Percentiles rank a stretch among this genome's conserved stretches.
These are phyloP conservation scores for Chrysolina oricalcia DNA, from an alignment of 2,888 invertebrate genomes.

Conservation along the genomic window DNA sequence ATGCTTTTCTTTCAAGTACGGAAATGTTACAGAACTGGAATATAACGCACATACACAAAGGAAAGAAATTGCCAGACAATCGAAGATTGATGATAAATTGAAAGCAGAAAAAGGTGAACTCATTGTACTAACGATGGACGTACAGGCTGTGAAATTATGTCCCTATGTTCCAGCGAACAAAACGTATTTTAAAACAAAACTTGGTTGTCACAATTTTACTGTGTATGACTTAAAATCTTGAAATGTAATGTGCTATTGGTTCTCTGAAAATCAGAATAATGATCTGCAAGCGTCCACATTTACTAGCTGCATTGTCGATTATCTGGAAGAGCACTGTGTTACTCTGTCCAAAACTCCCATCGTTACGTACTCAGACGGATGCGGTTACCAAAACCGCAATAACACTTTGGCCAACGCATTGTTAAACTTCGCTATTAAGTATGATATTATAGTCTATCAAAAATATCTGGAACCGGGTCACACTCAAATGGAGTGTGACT, in stretches of 20 bases:
- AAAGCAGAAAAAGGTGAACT: not conserved
- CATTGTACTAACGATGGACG: not conserved
- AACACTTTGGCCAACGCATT: constrained; percentile 50
- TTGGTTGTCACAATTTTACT: constrained; percentile 19
- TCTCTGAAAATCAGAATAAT: constrained; percentile 1
- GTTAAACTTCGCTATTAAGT: constrained; percentile 28
- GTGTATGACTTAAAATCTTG: not conserved
- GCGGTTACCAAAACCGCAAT: constrained; percentile 54
- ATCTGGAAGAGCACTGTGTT: constrained; percentile 30
- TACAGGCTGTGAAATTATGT: constrained; percentile 4
- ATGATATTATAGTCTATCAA: not conserved
- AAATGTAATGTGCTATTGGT: constrained; percentile 1
- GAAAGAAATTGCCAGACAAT: not conserved
- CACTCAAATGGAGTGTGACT: too few relatives aligned
- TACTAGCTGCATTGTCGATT: too few relatives aligned
- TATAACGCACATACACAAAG: not conserved
- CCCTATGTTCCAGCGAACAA: not conserved
- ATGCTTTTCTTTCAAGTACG: not conserved
- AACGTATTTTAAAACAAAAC: not conserved
- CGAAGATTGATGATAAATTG: not conserved
- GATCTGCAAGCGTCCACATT: constrained; percentile 16
- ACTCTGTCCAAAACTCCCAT: constrained; percentile 47
- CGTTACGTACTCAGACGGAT: constrained; percentile 54
- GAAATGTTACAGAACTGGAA: not conserved
- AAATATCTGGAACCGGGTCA: too few relatives aligned